Conservation (phyloP, 2,888 invertebrate species). For the Rosalia funebris region DNA sequence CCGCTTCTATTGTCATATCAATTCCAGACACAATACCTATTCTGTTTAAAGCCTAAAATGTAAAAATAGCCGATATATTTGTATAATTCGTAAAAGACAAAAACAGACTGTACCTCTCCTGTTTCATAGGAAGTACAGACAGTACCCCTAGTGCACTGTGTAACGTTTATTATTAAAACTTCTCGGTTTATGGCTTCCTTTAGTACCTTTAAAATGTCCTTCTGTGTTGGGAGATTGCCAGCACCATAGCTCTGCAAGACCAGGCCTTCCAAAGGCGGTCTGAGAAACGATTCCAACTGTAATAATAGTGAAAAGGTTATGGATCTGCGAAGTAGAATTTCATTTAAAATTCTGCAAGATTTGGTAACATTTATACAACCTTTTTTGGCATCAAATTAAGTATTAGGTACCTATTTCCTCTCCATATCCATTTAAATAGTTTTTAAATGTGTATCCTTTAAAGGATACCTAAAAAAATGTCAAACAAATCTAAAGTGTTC, state of each 20-base stretch:
- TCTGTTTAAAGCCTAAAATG: constrained; percentile 68
- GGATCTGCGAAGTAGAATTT: no score
- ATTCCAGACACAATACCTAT: constrained; percentile 82
- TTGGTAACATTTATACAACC: no score
- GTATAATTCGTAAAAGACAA: no score
- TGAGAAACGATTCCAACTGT: constrained; percentile 73
- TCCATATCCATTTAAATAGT: no score
- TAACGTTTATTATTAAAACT: constrained; percentile 89
- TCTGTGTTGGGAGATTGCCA: constrained; percentile 90
- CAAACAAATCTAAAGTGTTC: no score
- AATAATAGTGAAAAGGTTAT: no score
- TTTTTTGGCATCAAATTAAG: no score
- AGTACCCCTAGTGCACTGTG: constrained; percentile 87
- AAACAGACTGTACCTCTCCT: constrained; percentile 73
- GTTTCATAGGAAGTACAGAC: constrained; percentile 85
- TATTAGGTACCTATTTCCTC: no score
- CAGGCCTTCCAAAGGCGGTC: constrained; percentile 80
- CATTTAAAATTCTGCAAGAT: no score
- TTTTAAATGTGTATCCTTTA: no score
- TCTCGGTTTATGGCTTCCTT: constrained; percentile 77
- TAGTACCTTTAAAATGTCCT: constrained; percentile 82
- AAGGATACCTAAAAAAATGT: no score
- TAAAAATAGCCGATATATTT: no score
- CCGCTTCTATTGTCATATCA: constrained; percentile 95
- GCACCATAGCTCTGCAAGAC: constrained; percentile 93